Base-by-base conservation (phyloP, 1,140 invertebrate genomes). In the Cardiocondyla obscurior region DNA sequence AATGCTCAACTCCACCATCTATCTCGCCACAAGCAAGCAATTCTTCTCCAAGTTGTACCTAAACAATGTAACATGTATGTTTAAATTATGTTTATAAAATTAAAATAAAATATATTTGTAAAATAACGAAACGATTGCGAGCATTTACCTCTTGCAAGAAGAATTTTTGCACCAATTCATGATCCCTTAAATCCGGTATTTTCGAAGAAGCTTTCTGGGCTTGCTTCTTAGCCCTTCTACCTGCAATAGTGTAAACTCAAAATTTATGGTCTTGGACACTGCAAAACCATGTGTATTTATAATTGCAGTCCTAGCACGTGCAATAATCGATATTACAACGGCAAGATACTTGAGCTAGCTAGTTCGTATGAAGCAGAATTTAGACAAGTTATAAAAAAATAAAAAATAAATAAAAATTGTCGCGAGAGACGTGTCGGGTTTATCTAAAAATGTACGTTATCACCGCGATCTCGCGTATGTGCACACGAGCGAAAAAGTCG, bases 101-200 rank as follows among this genome's bases (percentile, higher is more conserved):
- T 5, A 19, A 33, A 64, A 19, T 8, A 44, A 42, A 3, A 74
- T 42, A 58, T 58, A 53, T 58, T 16, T 30, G 46, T 65, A 16
- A 19, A n/a, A n/a, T n/a, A n/a, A 81, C n/a, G 46, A 4, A 49
- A 72, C 30, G 49, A 69, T 57, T 67, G 6, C 0, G 8, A 12
- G 1, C 22, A 53, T 46, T 83, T 87, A 97, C 95, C 94, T 98
- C 97, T 94, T 97, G 96, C 65, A 99, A 93, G 94, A 98, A 98
- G 94, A 98, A 99, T 91, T 96, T 96, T 93, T 99, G 98, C 87
- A 99, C 97, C 58, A 97, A 97, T 94, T 98, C 97, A 91, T 97
- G 97, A 94, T 99, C 97, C 91, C 96, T 97, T 82, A 99, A 95
- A 92, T 99, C 97, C 36, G 98, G 98, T 88, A 97, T 94, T 28